Percentiles rank a stretch among this genome's conserved stretches.
Conservation (phyloP, 2,888 invertebrate species). For the Homarus gammarus region DNA sequence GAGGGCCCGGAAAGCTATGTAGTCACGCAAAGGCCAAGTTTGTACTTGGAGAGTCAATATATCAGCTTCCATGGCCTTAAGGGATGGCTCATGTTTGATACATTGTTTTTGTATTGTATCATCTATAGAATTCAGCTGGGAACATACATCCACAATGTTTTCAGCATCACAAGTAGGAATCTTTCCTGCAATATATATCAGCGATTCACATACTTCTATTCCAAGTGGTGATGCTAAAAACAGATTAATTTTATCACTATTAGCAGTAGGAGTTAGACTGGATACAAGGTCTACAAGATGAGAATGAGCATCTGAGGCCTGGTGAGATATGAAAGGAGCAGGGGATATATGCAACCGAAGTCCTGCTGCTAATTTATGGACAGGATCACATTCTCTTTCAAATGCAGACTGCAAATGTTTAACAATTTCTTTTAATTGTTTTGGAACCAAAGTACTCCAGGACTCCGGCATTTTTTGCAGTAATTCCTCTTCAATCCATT, state of each 20-base stretch:
- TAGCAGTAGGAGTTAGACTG: constrained; percentile 20
- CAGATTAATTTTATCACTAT: constrained; percentile 45
- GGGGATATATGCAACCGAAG: constrained; percentile 44
- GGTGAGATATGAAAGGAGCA: constrained; percentile 39
- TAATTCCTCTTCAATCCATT: constrained; percentile 64
- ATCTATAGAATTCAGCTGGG: constrained; percentile 21
- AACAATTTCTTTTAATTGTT: constrained; percentile 45
- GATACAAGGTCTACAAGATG: constrained; percentile 26
- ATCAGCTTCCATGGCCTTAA: neutral
- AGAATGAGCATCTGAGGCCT: constrained; percentile 29
- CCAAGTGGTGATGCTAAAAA: constrained; percentile 56
- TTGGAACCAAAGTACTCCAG: constrained; percentile 55
- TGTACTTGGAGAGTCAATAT: constrained; percentile 33
- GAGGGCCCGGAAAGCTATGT: constrained; percentile 22
- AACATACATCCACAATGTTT: constrained; percentile 5
- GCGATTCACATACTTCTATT: constrained; percentile 21
- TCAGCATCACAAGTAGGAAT: constrained; percentile 18
- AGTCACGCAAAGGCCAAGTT: constrained; percentile 61
- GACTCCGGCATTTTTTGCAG: constrained; percentile 62
- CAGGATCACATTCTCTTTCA: constrained; percentile 51
- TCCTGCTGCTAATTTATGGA: constrained; percentile 60
- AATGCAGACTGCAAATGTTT: constrained; percentile 51
- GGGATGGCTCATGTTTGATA: neutral
- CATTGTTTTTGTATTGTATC: constrained; percentile 28
- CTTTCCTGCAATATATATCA: constrained; percentile 26